A percentile compares a stretch with the other conserved stretches of the same genome.
Conservation (phyloP, 2,797 vertebrate genomes). For the Eulemur rubriventer region DNA sequence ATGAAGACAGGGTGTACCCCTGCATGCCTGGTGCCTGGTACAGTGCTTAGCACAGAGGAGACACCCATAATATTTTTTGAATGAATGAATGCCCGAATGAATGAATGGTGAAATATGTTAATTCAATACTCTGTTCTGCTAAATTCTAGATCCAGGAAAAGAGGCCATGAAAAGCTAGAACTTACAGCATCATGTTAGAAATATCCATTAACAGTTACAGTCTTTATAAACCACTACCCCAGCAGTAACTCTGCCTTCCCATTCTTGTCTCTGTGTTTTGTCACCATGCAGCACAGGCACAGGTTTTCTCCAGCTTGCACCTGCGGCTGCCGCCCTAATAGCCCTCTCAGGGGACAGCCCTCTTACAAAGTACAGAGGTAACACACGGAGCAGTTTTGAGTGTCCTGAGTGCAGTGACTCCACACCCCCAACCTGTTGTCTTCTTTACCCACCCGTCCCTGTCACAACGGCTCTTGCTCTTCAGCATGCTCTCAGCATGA, state of each 20-base stretch:
- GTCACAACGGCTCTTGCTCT: background rate
- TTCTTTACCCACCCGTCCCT: background rate
- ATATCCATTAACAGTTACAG: background rate
- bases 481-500: background rate
- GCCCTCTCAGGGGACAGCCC: conserved; percentile 88
- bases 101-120: background rate
- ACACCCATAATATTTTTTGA: background rate
- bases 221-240: background rate
- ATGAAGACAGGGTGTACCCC: background rate
- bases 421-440: background rate
- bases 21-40: background rate
- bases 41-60: background rate
- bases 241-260: background rate
- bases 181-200: background rate
- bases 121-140: background rate
- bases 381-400: background rate
- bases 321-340: conserved; percentile 86
- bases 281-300: conserved; percentile 76
- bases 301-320: conserved; percentile 81
- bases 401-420: background rate
- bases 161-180: background rate
- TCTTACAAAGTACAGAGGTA: conserved; percentile 89
- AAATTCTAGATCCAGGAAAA: background rate
- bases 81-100: background rate
- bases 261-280: background rate